These are phyloP conservation scores for Alitta virens DNA, from an alignment of 2,888 invertebrate genomes.

Conservation along the genomic window DNA sequence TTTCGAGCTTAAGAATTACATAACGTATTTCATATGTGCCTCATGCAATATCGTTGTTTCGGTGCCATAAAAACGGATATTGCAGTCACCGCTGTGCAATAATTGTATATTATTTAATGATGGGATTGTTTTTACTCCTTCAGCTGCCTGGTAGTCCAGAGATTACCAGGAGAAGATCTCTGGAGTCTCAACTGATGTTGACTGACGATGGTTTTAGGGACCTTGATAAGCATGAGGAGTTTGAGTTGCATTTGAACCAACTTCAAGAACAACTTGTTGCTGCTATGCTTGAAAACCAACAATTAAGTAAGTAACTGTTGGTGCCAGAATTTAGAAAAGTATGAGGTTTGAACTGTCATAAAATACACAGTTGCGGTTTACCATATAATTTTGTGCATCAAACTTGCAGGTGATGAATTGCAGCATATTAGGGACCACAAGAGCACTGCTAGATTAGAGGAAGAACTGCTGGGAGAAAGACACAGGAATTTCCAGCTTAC, in stretches of 20 bases:
- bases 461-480: slow-evolving; percentile 43
- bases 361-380: too few relatives aligned
- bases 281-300: slow-evolving; percentile 54
- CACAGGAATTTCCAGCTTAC: slow-evolving; percentile 35
- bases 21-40: too few relatives aligned
- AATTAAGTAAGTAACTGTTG: slow-evolving; percentile 40
- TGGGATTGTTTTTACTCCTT: too few relatives aligned
- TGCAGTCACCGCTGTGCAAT: too few relatives aligned
- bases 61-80: too few relatives aligned
- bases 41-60: too few relatives aligned
- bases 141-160: too few relatives aligned
- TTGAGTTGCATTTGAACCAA: slow-evolving; percentile 48
- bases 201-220: not conserved
- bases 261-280: slow-evolving; percentile 55
- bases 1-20: too few relatives aligned
- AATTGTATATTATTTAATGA: too few relatives aligned
- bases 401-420: slow-evolving; percentile 38
- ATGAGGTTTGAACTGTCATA: too few relatives aligned
- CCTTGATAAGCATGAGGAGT: slow-evolving; percentile 34
- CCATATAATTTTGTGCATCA: too few relatives aligned
- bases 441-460: slow-evolving; percentile 32
- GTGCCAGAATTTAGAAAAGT: too few relatives aligned
- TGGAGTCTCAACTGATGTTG: not conserved
- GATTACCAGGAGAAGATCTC: not conserved
- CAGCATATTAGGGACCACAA: slow-evolving; percentile 35